Conservation (phyloP, 1,140 invertebrate genomes). For the Aethina tumida region DNA sequence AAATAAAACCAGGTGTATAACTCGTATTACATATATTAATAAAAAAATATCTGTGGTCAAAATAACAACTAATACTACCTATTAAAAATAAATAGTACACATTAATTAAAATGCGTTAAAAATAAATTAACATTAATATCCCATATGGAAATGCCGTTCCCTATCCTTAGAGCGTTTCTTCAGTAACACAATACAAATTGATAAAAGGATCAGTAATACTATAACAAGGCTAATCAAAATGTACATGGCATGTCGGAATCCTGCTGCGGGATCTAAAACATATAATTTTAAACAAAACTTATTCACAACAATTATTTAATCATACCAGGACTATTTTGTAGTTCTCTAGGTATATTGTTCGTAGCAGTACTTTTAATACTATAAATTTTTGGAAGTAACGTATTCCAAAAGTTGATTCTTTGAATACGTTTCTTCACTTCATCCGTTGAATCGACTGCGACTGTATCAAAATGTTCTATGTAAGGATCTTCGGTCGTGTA, state of each 20-base stretch:
- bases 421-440: slow-evolving; percentile 13
- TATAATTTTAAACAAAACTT: slow-evolving; percentile 5
- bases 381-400: slow-evolving; percentile 24
- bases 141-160: slow-evolving; percentile 26
- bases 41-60: too few species aligned
- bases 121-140: slow-evolving; percentile 18
- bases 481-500: slow-evolving; percentile 42
- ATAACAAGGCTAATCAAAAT: slow-evolving; percentile 37
- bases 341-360: slow-evolving; percentile 21
- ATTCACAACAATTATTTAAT: slow-evolving; percentile 1
- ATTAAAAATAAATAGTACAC: neutral
- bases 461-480: slow-evolving; percentile 34
- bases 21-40: too few species aligned
- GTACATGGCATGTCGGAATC: slow-evolving; percentile 39
- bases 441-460: neutral
- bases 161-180: slow-evolving; percentile 34
- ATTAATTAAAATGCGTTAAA: neutral
- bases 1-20: too few species aligned
- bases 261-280: slow-evolving; percentile 33
- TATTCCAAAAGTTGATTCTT: slow-evolving; percentile 27
- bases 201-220: slow-evolving; percentile 35
- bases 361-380: slow-evolving; percentile 12
- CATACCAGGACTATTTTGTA: slow-evolving; percentile 25
- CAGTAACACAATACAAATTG: slow-evolving; percentile 38
- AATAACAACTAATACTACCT: too few species aligned